phyloP scores from a whole-genome alignment of 2,888 invertebrate species.

The Slavum lentiscoides region DNA sequence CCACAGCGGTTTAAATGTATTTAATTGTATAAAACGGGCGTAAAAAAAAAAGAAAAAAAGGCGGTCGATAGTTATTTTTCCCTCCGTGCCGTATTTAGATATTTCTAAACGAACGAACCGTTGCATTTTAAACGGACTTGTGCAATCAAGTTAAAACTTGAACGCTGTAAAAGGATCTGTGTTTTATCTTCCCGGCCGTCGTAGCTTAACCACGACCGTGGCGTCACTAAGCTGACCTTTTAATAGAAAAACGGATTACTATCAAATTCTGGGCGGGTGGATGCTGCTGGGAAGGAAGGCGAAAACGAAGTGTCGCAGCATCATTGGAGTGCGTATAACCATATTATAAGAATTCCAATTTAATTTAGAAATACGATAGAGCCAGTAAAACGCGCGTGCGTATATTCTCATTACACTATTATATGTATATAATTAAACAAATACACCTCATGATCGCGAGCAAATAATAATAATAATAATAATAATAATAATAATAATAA shows the following conservation, averaged over 20 bases:
- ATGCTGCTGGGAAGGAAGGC: neutral
- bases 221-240: constrained; percentile 14
- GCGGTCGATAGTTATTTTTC: neutral
- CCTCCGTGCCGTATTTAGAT: neutral
- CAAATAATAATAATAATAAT: too few species aligned
- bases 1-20: too few species aligned
- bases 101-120: neutral
- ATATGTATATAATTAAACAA: too few species aligned
- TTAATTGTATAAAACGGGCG: too few species aligned
- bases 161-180: constrained; percentile 41
- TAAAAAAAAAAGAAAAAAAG: too few species aligned
- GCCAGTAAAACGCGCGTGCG: too few species aligned
- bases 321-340: neutral
- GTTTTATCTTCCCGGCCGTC: constrained; percentile 36
- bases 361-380: constrained; percentile 8
- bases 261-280: constrained; percentile 16
- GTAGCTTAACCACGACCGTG: constrained; percentile 27
- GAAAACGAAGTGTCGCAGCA: constrained; percentile 17
- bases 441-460: too few species aligned
- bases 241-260: constrained; percentile 50
- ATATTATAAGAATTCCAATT: constrained; percentile 40
- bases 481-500: too few species aligned
- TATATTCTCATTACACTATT: too few species aligned
- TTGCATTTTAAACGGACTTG: constrained; percentile 20
- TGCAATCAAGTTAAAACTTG: constrained; percentile 40